Base-by-base conservation (phyloP, 2,113 vertebrate genomes). In the Pteropus alecto region DNA sequence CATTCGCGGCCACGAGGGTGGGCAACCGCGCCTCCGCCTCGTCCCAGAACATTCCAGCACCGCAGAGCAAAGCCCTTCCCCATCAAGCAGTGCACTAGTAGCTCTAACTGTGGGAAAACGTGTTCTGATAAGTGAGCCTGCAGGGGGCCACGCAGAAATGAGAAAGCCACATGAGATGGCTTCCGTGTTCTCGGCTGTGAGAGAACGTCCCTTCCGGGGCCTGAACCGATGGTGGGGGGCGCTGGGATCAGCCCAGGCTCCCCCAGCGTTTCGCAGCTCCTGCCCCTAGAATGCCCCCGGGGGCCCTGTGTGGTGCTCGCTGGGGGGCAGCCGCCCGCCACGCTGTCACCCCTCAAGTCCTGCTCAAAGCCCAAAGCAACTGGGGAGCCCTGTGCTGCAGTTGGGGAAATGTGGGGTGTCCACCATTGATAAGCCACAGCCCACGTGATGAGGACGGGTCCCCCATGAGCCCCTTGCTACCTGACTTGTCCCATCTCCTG, bases 11-110 rank as follows among this genome's bases (percentile, higher is more conserved):
- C 33, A 21, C 43, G 19, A 22, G 0, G 11, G 33, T 1, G 33
- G 1, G n/a, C 21, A 26, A 63, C 2, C 41, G 30, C 26, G 10
- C n/a, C 11, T 63, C 33, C 18, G 6, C 4, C 38, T 38, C 4
- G 26, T 41, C 41, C 60, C n/a, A 78, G 43, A 90, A 90, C 43
- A 33, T 38, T 54, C 43, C 73, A 38, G 18, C 2, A 46, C 43
- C 43, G 19, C 43, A 7, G 58, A 35, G 22, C 26, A 35, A 48
- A 35, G 48, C 21, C 30, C 15, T 24, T 22, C 56, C 54, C 33
- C 14, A 14, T 1, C 1, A 2, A 26, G 30, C 28, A 33, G 54
- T 1, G 3, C 13, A 3, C 35, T 18, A 2, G 60, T 19, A n/a
- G 68, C 33, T n/a, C 60, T 4, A 70, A 21, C 54, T 35, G 2